Base-by-base conservation (phyloP, 2,797 vertebrate genomes). In the Carapus acus region DNA sequence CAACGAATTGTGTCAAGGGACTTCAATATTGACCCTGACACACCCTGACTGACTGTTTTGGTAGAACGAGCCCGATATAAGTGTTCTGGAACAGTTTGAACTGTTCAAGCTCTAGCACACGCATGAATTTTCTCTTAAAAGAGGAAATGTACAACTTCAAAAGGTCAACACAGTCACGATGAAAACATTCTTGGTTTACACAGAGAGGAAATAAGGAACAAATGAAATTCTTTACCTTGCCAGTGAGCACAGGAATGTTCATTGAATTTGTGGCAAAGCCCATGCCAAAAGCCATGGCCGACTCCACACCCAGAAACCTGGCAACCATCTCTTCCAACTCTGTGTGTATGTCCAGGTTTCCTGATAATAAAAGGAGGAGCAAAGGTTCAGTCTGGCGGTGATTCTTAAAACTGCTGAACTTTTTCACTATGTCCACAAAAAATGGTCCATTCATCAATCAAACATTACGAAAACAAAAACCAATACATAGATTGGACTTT, bases 201-300 rank as follows among this genome's bases (percentile, higher is more conserved):
- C 36, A 1, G 47, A 15, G 31, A 49, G 50, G 40, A 37, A 33
- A 49, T 0, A 53, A 45, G 31, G 24, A 62, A 51, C 56, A 65
- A 68, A 38, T 34, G 56, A 53, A 70, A 66, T 65, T 49, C 54
- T 81, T 54, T 85, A 98, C 94, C 90, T 96, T 97, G 73, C 93
- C 91, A 48, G 91, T 87, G 42, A 98, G 89, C 54, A 92, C 92
- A 64, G 94, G 96, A 87, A 98, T 98, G 84, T 98, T 98, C 94
- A 97, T 98, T 51, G 95, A 98, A 72, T 98, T 98, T 46, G 96
- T 98, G 24, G 96, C 94, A 59, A 98, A 98, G 39, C 96, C 96
- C 96, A 98, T 98, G 43, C 96, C 96, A 50, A 95, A 98, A 1
- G 84, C 57, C 95, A 98, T 91, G 41, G 93, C 88, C 41, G 94